Base-by-base conservation (phyloP, 2,888 invertebrate species). In the Cataglyphis livida region DNA sequence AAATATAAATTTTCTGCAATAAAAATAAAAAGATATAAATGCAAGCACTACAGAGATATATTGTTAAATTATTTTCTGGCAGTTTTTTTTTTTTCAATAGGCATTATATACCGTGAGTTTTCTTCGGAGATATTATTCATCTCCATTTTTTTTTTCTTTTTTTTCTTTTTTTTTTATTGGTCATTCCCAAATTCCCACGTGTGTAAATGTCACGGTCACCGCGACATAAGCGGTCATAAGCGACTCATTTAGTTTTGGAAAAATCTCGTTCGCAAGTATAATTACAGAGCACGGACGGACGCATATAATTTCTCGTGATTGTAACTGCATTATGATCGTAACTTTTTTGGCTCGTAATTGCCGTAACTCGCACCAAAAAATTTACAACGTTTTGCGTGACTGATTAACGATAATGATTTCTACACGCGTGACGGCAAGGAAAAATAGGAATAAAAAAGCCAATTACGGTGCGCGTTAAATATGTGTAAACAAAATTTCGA, bases 191-290 rank as follows among this genome's bases (percentile, higher is more conserved):
- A 41, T 62, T 75, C 15, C 51, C 57, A 32, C 15, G 64, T 74
- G 64, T 62, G 70, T 35, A 51, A 64, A 81, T 70, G 70, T 2
- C n/a, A 7, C n/a, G n/a, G 18, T 48, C 48, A 18, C 65, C 61
- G 61, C 62, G 76, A 48, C 28, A 70, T 82, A 28, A 28, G 28
- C 28, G 28, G 2, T 28, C 28, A 28, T 65, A 71, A 87, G 76
- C 79, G 75, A 65, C 85, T 87, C 84, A 82, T 85, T 87, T 82
- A 75, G 74, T 38, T 66, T 59, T 75, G 48, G 66, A 74, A 81
- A 84, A 85, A 88, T 87, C 84, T 85, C 81, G 82, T 79, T 83
- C 59, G 85, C 66, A 66, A 65, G 51, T 83, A 76, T 87, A 88
- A 88, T 88, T 87, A 88, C 76, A 81, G 82, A 71, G 87, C 78